These are phyloP conservation scores for Thecophora atra DNA, from an alignment of 2,888 invertebrate species.

Conservation along the genomic window DNA sequence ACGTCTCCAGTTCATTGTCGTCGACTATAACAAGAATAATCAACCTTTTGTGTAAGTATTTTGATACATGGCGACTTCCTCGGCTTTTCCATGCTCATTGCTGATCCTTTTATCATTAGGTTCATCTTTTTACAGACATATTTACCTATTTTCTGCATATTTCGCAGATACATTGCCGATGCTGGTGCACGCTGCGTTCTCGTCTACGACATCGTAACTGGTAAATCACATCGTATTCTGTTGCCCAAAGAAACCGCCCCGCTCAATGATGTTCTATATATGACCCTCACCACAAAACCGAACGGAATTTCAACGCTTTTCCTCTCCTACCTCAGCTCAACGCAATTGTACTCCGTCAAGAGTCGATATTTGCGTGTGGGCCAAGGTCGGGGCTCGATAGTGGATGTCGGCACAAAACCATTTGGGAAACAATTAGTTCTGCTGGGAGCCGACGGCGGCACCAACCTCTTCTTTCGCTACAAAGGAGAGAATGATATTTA, in stretches of 20 bases:
- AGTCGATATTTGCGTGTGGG: slow-evolving; percentile 69
- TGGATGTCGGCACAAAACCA: slow-evolving; percentile 71
- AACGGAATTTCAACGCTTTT: slow-evolving; percentile 68
- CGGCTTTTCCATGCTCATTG: no score
- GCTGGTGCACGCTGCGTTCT: slow-evolving; percentile 65
- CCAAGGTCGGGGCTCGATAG: slow-evolving; percentile 68
- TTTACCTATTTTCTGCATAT: slow-evolving; percentile 5
- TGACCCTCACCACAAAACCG: slow-evolving; percentile 68
- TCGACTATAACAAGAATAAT: slow-evolving; percentile 70
- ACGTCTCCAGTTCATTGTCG: slow-evolving; percentile 70
- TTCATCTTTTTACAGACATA: no score
- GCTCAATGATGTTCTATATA: slow-evolving; percentile 71
- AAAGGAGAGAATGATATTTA: slow-evolving; percentile 72
- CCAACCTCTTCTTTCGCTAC: slow-evolving; percentile 71
- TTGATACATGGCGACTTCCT: no score
- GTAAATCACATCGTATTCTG: slow-evolving; percentile 69
- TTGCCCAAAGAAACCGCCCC: slow-evolving; percentile 69
- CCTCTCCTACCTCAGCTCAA: slow-evolving; percentile 71
- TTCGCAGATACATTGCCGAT: slow-evolving; percentile 60
- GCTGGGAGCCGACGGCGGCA: slow-evolving; percentile 72
- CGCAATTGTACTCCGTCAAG: slow-evolving; percentile 70
- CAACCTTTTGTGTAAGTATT: slow-evolving; percentile 65
- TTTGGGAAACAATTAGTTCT: slow-evolving; percentile 68
- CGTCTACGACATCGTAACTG: slow-evolving; percentile 68
- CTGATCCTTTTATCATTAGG: no score